Base-by-base conservation (phyloP, 2,797 vertebrate genomes). In the Morelia viridis region DNA sequence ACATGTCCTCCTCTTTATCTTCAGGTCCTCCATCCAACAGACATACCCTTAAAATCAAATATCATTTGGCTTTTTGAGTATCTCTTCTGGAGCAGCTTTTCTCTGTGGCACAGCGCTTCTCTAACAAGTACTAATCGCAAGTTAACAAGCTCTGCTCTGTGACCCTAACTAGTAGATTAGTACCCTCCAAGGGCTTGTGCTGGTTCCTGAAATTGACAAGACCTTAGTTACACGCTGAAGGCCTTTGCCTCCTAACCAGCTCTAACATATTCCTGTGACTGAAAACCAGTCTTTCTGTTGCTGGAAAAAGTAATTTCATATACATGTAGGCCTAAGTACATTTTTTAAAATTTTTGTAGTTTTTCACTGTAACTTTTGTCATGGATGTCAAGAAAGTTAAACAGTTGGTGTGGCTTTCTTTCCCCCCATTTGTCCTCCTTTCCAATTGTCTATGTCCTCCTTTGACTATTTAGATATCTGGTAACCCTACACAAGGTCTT, bases 141-240 rank as follows among this genome's bases (percentile, higher is more conserved):
- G 92, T 68, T 50, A 85, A 2, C 28, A 76, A 92, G 76, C 76
- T 80, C 71, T 80, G 71, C 71, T 80, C 71, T 80, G 71, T 80
- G 71, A 80, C 71, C 71, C 71, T 80, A 46, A 46, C 46, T 80
- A 80, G 46, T 80, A 80, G 71, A 80, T 46, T 46, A 46, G 41
- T 80, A 80, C 35, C 19, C 35, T 80, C 19, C 8, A 10, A 80
- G 71, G 71, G 71, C 19, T 46, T 80, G 19, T 22, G 17, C 19
- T 80, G 41, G 71, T 80, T 80, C 71, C 35, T 76, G 71, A 80
- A 80, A 80, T 80, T 80, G 71, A 80, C 19, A 46, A 46, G 8
- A 24, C 71, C 35, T 46, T 80, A 24, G 35, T 80, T 80, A 80
- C 19, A 46, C 5, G 19, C 71, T 46, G 71, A 80, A 80, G 35